Evolutionary conservation across 2,797 vertebrate species (phyloP), one percentile per base, ranked within the genome.

Genomic region (Parotocinclus haroldoi): DNA sequence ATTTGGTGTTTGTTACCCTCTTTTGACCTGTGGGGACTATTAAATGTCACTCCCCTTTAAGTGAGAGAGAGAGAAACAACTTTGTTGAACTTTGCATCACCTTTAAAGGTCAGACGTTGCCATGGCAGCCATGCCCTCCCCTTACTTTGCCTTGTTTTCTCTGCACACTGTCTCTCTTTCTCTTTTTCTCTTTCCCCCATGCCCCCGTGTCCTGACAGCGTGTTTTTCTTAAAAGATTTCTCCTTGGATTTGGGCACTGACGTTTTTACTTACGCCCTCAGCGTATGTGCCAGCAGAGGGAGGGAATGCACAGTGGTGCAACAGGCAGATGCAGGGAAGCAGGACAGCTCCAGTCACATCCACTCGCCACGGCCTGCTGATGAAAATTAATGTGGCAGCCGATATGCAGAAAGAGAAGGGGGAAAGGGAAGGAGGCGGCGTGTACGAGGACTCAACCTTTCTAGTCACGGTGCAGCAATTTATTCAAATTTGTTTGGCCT

Each of bases 41-140:
- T 88, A 86, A 87, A 91, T 90, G 87, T 88, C 89, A 85, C 69
- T 86, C 81, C 78, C 73, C 81, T 85, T 90, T 87, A 88, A 87
- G 80, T 82, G 84, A 85, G 81, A 80, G 82, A 80, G 82, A 84
- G 86, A 88, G 84, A 87, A 85, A 89, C 84, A 88, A 88, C 86
- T 89, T 90, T 85, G 80, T 75, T 85, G 74, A 88, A 88, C 83
- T 87, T 87, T 59, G 63, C 73, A 84, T 85, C 84, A 82, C 83
- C 50, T 75, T 82, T 87, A 88, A 91, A 90, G 87, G 89, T 90
- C 88, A 89, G 63, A 76, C 73, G 73, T 81, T 54, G 77, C 81
- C 79, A 78, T 76, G 79, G 86, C 49, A 75, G 83, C 81, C 79
- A 51, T 74, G 44, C 49, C 55, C 65, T 39, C 18, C 66, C 51